Evolutionary conservation across 2,888 invertebrate genomes (phyloP).

Genomic region (Polydrusus pterygomalis): DNA sequence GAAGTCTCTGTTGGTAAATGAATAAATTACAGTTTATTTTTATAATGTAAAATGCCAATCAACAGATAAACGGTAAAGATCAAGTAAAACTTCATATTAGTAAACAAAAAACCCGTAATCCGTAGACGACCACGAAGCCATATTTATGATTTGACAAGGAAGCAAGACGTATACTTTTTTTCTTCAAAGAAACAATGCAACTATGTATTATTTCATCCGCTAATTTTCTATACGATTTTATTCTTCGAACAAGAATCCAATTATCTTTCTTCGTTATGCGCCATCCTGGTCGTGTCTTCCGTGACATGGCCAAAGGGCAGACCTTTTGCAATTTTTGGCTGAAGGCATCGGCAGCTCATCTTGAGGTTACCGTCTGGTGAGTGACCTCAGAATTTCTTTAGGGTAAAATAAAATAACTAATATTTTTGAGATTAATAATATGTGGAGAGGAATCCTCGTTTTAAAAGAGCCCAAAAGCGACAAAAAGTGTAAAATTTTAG

Average conservation of each 20-base stretch:
- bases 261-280: constrained; percentile 23
- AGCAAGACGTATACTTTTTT: background rate
- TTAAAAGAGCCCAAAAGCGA: too few relatives aligned
- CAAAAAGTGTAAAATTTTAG: too few relatives aligned
- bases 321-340: constrained; percentile 22
- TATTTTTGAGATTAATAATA: too few relatives aligned
- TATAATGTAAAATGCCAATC: too few relatives aligned
- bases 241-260: constrained; percentile 17
- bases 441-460: too few relatives aligned
- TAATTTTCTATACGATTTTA: constrained; percentile 10
- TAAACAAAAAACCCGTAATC: too few relatives aligned
- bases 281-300: constrained; percentile 21
- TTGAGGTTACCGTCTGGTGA: constrained; percentile 67
- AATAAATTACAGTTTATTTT: too few relatives aligned
- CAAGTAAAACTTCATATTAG: too few relatives aligned
- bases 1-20: too few relatives aligned
- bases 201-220: background rate
- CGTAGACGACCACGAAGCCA: too few relatives aligned
- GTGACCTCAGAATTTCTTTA: constrained; percentile 68
- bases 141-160: too few relatives aligned
- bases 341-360: constrained; percentile 46
- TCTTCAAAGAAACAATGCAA: background rate
- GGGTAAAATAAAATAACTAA: constrained; percentile 61
- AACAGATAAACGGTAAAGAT: too few relatives aligned
- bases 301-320: constrained; percentile 38